Percentiles rank a stretch among this genome's conserved stretches.
Evolutionary conservation across 2,888 invertebrate species (phyloP).

Genomic region (Nematopogon swammerdamellus): DNA sequence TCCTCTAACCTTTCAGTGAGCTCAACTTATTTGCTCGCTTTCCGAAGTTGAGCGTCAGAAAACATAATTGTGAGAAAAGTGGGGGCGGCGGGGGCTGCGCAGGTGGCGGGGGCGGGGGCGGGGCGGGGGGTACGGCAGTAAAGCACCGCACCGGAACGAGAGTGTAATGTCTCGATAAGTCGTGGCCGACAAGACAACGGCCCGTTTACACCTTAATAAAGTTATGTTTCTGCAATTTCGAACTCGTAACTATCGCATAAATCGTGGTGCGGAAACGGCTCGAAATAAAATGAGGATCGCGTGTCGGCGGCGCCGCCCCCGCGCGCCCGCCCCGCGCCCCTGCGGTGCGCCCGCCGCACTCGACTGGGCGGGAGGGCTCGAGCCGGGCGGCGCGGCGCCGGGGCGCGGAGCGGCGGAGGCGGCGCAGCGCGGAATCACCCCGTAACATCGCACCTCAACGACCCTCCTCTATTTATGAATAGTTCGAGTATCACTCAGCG

Average conservation of each 20-base stretch:
- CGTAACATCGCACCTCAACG: slow-evolving; percentile 37
- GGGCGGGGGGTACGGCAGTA: no score
- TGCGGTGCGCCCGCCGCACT: no score
- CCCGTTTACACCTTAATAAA: not conserved
- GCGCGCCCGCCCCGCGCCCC: no score
- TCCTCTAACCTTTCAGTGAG: no score
- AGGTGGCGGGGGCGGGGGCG: no score
- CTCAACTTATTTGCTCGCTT: no score
- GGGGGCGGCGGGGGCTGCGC: no score
- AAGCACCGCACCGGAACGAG: no score
- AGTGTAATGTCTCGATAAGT: not conserved
- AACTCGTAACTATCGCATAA: not conserved
- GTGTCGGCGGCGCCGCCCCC: not conserved
- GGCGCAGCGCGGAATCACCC: slow-evolving; percentile 21
- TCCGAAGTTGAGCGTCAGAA: no score
- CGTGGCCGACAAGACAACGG: not conserved
- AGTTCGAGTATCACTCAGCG: not conserved
- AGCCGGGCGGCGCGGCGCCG: not conserved
- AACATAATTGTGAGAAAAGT: no score
- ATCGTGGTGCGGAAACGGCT: not conserved
- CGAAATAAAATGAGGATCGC: not conserved
- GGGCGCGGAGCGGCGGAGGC: not conserved
- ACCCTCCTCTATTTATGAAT: slow-evolving; percentile 45
- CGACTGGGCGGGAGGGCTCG: no score
- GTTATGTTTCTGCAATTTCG: not conserved